Evolutionary conservation across 2,888 invertebrate genomes (phyloP).

Genomic region (Coleophora deauratella): DNA sequence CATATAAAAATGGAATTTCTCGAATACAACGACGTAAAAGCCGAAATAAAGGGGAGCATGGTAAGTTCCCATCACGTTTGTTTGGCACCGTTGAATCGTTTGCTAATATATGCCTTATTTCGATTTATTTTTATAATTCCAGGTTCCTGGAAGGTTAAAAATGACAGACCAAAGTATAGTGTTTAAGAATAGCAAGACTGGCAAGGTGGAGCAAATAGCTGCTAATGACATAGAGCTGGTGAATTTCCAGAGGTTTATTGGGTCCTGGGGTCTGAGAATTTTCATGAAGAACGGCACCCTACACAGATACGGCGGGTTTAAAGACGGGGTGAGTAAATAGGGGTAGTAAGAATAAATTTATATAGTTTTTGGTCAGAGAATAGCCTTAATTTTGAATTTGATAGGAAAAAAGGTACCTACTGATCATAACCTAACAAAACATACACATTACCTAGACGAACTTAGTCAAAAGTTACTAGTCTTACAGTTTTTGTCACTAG

Average conservation of each 20-base stretch:
- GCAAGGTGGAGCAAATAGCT: constrained; percentile 93
- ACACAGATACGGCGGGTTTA: constrained; percentile 95
- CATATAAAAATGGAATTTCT: constrained; percentile 81
- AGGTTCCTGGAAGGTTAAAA: constrained; percentile 94
- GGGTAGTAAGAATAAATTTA: background rate
- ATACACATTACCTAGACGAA: too few relatives aligned
- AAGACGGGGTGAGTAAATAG: constrained; percentile 79
- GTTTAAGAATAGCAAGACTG: constrained; percentile 97
- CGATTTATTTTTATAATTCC: too few relatives aligned
- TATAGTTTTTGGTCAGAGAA: background rate
- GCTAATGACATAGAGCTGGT: constrained; percentile 90
- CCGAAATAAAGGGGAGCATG: constrained; percentile 90
- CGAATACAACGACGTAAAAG: constrained; percentile 89
- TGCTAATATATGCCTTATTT: too few relatives aligned
- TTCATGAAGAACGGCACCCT: constrained; percentile 92
- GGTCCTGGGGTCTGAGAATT: constrained; percentile 91
- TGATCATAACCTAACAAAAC: too few relatives aligned
- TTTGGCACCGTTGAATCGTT: too few relatives aligned
- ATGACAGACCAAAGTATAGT: constrained; percentile 91
- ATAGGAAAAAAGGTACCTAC: too few relatives aligned
- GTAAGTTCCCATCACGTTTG: constrained; percentile 64
- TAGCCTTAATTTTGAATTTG: too few relatives aligned
- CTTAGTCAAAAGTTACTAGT: too few relatives aligned
- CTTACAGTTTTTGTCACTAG: too few relatives aligned
- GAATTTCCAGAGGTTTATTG: constrained; percentile 94